phyloP scores from a whole-genome alignment of 2,113 vertebrate species.

The Thomomys bottae region DNA sequence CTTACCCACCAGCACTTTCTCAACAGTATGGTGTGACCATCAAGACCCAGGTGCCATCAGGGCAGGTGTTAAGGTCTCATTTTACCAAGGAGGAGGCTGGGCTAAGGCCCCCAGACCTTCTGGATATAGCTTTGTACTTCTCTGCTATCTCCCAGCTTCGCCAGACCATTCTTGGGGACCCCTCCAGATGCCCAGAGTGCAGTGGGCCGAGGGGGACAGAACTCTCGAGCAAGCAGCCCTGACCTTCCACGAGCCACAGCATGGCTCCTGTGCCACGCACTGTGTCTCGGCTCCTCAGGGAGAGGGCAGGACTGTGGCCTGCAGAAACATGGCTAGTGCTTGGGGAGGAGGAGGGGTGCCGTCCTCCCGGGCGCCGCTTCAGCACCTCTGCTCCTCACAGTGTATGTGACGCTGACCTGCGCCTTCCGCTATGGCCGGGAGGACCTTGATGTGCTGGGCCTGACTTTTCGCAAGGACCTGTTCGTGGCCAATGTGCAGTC shows the following conservation, averaged over 20 bases:
- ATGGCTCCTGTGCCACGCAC: neutral
- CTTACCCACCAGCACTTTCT: neutral
- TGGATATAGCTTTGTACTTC: neutral
- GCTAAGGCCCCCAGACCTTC: neutral
- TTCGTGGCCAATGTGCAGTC: slow-evolving; percentile 94
- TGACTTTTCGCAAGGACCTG: slow-evolving; percentile 97
- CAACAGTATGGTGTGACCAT: neutral
- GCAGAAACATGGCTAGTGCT: neutral
- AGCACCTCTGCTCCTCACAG: slow-evolving; percentile 78
- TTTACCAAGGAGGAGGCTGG: neutral
- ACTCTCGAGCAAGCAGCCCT: neutral
- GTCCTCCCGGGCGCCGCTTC: neutral
- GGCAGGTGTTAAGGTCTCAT: neutral
- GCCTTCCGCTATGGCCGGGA: slow-evolving; percentile 98
- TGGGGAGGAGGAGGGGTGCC: neutral
- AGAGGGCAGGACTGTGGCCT: neutral
- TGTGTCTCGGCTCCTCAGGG: neutral
- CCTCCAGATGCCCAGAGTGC: neutral
- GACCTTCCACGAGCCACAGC: neutral
- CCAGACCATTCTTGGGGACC: neutral
- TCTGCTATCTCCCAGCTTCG: neutral
- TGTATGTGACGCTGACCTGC: slow-evolving; percentile 96
- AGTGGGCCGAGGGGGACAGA: neutral
- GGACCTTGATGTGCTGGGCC: slow-evolving; percentile 95
- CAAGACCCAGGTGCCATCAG: neutral